A percentile compares a stretch with the other conserved stretches of the same genome.
Conservation (phyloP, 2,113 vertebrate species). For the Psephotus haematonotus region DNA sequence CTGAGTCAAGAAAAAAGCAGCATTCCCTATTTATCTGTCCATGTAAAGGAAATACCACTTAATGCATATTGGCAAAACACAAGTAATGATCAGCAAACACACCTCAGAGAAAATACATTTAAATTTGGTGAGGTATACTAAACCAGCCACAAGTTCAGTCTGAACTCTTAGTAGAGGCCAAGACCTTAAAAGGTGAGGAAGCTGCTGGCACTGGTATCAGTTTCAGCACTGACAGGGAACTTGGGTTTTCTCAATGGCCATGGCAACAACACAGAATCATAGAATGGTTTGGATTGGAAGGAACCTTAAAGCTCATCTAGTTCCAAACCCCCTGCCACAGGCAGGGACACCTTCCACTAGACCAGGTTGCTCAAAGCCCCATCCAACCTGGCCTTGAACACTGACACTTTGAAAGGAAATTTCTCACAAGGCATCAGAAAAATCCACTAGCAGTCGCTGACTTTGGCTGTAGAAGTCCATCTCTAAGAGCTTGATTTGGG, state of each 20-base stretch:
- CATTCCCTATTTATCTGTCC: not conserved
- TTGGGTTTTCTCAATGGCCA: not conserved
- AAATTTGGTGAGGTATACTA: not conserved
- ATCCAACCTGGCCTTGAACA: not conserved
- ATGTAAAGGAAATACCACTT: not conserved
- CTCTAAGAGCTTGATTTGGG: not conserved
- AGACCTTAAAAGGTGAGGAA: not conserved
- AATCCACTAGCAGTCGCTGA: not conserved
- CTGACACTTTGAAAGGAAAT: not conserved
- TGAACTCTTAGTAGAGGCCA: not conserved
- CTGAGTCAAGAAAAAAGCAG: not conserved
- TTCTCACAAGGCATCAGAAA: not conserved
- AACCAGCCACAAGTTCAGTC: not conserved
- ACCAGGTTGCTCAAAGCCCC: not conserved
- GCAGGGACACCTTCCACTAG: not conserved
- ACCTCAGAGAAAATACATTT: not conserved
- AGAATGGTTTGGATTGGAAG: not conserved
- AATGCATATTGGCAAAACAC: not conserved
- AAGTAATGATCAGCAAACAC: not conserved
- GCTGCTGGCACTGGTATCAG: not conserved
- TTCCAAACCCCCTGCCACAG: not conserved
- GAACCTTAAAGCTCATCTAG: not conserved
- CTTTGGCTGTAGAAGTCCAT: not conserved
- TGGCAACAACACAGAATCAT: not conserved
- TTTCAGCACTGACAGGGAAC: not conserved